phyloP scores from a whole-genome alignment of 2,797 vertebrate species.

The Etheostoma perlongum region DNA sequence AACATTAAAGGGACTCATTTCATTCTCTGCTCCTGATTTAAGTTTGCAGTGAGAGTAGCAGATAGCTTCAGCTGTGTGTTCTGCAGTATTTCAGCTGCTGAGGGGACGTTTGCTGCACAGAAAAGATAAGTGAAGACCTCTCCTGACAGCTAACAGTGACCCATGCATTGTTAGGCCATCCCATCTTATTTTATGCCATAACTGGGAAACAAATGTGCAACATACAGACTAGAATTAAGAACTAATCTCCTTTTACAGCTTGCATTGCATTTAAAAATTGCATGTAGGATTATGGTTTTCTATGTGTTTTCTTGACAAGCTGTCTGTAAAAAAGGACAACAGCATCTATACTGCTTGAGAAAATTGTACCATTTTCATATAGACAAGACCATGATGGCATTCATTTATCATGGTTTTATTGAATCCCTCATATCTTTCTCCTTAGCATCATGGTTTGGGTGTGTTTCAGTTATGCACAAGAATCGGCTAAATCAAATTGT shows the following conservation, averaged over 20 bases:
- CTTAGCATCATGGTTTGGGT: too few relatives aligned
- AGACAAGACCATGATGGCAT: too few relatives aligned
- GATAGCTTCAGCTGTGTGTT: slow-evolving; percentile 16
- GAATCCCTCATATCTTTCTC: too few relatives aligned
- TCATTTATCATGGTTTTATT: too few relatives aligned
- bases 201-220: background rate
- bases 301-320: background rate
- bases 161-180: background rate
- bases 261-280: background rate
- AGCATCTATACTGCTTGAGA: too few relatives aligned
- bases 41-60: slow-evolving; percentile 33
- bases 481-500: too few relatives aligned
- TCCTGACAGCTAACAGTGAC: slow-evolving; percentile 3
- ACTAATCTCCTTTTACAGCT: background rate
- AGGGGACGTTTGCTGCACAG: slow-evolving; percentile 26
- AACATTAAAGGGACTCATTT: slow-evolving; percentile 66
- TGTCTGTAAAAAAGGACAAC: too few relatives aligned
- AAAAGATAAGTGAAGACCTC: slow-evolving; percentile 8
- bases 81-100: slow-evolving; percentile 18
- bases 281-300: background rate
- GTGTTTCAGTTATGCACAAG: too few relatives aligned
- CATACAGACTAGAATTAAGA: background rate
- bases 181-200: background rate
- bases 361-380: too few relatives aligned
- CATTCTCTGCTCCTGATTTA: slow-evolving; percentile 35